phyloP scores from a whole-genome alignment of 2,113 vertebrate genomes.

The Mirza zaza region DNA sequence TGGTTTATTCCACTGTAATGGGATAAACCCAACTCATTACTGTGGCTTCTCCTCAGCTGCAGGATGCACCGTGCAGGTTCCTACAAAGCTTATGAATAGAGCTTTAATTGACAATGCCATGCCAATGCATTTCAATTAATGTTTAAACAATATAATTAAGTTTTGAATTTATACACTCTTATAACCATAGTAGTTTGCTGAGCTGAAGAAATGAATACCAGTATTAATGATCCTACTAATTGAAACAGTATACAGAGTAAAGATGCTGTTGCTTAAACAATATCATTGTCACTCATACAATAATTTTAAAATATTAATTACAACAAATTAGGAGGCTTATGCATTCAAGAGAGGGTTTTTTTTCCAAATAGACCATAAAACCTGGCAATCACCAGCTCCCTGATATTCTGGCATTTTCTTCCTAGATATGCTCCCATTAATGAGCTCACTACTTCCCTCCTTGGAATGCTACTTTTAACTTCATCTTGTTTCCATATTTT shows the following conservation, averaged over 20 bases:
- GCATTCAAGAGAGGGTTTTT: background rate
- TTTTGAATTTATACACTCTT: slow-evolving; percentile 77
- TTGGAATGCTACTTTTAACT: background rate
- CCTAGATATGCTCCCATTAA: background rate
- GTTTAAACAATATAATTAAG: slow-evolving; percentile 81
- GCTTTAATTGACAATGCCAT: slow-evolving; percentile 79
- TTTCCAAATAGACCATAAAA: background rate
- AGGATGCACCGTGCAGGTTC: background rate
- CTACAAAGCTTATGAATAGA: slow-evolving; percentile 67
- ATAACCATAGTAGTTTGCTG: slow-evolving; percentile 70
- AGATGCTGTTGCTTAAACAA: slow-evolving; percentile 68
- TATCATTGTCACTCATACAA: background rate
- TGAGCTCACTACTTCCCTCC: background rate
- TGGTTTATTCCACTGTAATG: background rate
- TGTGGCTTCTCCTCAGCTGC: background rate
- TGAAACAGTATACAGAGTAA: slow-evolving; percentile 74
- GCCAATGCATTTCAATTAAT: slow-evolving; percentile 83
- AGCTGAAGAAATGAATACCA: slow-evolving; percentile 76
- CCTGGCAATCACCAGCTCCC: background rate
- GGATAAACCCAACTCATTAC: background rate
- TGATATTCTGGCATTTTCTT: background rate
- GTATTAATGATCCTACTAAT: slow-evolving; percentile 81
- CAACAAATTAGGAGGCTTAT: background rate
- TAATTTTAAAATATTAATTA: slow-evolving; percentile 49
- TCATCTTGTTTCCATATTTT: background rate